Percentiles rank a stretch among this genome's conserved stretches.
phyloP scores from a whole-genome alignment of 2,888 invertebrate genomes.

The Drosophila quinaria region DNA sequence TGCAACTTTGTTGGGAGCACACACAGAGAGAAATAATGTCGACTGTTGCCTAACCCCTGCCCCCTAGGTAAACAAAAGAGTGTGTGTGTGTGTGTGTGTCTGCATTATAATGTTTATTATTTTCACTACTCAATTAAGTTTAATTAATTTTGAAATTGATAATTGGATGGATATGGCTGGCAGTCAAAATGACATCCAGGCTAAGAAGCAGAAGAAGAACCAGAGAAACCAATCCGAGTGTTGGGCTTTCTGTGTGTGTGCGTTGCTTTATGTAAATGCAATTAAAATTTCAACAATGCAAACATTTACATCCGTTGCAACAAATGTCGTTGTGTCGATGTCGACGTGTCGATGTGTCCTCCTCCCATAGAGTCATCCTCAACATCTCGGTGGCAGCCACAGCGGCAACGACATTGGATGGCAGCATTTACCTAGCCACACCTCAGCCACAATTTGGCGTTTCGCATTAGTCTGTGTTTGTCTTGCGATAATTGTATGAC shows the following conservation, averaged over 20 bases:
- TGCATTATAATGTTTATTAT: conserved; percentile 69
- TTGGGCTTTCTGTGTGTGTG: conserved; percentile 38
- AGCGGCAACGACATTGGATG: conserved; percentile 13
- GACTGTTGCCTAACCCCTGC: conserved; percentile 50
- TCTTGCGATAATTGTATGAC: conserved; percentile 77
- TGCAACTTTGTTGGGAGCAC: conserved; percentile 59
- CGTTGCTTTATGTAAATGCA: conserved; percentile 81
- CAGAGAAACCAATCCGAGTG: neutral
- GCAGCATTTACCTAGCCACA: conserved; percentile 65
- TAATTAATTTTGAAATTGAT: conserved; percentile 83
- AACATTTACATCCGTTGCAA: conserved; percentile 83
- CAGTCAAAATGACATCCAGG: conserved; percentile 55
- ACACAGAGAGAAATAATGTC: conserved; percentile 14
- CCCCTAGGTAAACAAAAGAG: conserved; percentile 45
- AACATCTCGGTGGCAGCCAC: conserved; percentile 23
- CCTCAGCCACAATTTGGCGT: conserved; percentile 70
- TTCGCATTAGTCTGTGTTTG: conserved; percentile 76
- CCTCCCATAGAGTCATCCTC: conserved; percentile 49
- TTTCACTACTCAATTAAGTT: conserved; percentile 81
- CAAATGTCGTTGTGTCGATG: conserved; percentile 64
- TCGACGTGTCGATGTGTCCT: conserved; percentile 53
- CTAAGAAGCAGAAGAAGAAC: conserved; percentile 7
- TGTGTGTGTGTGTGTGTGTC: conserved; percentile 16
- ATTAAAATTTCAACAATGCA: conserved; percentile 83
- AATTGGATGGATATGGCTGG: conserved; percentile 65